These are phyloP conservation scores for Tauraco erythrolophus DNA, from an alignment of 2,113 vertebrate genomes.

Conservation along the genomic window DNA sequence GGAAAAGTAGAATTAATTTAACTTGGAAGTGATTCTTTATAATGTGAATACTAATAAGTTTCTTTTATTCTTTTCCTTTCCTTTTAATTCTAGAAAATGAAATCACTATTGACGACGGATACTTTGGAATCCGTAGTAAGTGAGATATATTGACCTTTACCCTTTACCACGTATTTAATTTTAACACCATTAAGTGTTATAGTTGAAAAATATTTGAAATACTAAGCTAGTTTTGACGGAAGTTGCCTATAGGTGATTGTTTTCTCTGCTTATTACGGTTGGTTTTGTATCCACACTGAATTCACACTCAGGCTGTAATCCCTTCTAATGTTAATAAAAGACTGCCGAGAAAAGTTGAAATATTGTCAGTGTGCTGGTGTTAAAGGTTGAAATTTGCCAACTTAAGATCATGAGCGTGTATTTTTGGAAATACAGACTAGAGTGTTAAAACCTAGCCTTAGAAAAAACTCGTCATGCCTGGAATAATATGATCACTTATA, in stretches of 20 bases:
- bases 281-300: neutral
- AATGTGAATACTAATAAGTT: constrained; percentile 46
- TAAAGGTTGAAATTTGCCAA: neutral
- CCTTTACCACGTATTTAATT: neutral
- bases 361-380: neutral
- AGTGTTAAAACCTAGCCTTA: neutral
- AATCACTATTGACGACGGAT: constrained; percentile 84
- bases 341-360: neutral
- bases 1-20: constrained; percentile 4
- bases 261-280: neutral
- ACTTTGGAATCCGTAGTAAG: constrained; percentile 94
- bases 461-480: neutral
- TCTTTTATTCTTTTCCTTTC: constrained; percentile 48
- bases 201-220: neutral
- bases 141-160: constrained; percentile 30
- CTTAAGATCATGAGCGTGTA: neutral
- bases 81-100: constrained; percentile 83
- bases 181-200: neutral
- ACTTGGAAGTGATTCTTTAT: neutral
- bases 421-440: neutral
- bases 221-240: neutral
- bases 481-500: neutral
- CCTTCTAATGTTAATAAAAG: neutral
- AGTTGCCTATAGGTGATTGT: neutral
- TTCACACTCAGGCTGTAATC: neutral